Conservation (phyloP, 2,888 invertebrate species). For the Lissonota sp. region DNA sequence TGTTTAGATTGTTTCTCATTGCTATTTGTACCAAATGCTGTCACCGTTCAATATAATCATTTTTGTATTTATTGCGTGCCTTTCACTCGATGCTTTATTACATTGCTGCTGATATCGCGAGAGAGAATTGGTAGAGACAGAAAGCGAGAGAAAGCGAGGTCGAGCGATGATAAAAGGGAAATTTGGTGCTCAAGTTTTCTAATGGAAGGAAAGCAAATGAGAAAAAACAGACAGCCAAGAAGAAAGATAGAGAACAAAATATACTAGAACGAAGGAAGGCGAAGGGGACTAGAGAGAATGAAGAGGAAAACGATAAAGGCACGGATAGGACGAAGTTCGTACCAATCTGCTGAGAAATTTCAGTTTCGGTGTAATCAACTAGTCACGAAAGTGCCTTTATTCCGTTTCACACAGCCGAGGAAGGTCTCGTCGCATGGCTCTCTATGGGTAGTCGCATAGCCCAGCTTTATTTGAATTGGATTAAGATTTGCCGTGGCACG, state of each 20-base stretch:
- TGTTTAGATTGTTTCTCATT: neutral
- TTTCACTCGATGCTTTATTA: constrained; percentile 32
- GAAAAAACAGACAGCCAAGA: constrained; percentile 33
- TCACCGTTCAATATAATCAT: constrained; percentile 6
- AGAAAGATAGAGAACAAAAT: constrained; percentile 18
- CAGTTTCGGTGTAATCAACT: constrained; percentile 54
- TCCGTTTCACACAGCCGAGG: constrained; percentile 31
- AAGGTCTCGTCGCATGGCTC: constrained; percentile 20
- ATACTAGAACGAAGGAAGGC: neutral
- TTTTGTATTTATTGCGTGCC: constrained; percentile 21
- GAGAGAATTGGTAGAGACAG: neutral
- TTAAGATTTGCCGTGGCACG: constrained; percentile 64
- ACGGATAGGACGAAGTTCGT: constrained; percentile 39
- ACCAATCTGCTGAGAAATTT: constrained; percentile 50
- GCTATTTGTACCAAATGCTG: constrained; percentile 13
- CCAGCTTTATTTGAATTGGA: constrained; percentile 64
- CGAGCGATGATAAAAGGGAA: constrained; percentile 38
- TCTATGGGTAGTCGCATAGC: constrained; percentile 19
- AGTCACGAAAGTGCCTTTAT: constrained; percentile 53
- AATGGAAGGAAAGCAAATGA: constrained; percentile 31
- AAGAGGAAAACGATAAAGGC: constrained; percentile 26
- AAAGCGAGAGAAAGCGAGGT: neutral
- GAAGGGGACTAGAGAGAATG: neutral
- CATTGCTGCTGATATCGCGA: constrained; percentile 11
- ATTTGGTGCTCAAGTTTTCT: constrained; percentile 40